A percentile compares a stretch with the other conserved stretches of the same genome.
phyloP scores from a whole-genome alignment of 35 echinoderm and acorn worm species.

The Anneissia japonica region DNA sequence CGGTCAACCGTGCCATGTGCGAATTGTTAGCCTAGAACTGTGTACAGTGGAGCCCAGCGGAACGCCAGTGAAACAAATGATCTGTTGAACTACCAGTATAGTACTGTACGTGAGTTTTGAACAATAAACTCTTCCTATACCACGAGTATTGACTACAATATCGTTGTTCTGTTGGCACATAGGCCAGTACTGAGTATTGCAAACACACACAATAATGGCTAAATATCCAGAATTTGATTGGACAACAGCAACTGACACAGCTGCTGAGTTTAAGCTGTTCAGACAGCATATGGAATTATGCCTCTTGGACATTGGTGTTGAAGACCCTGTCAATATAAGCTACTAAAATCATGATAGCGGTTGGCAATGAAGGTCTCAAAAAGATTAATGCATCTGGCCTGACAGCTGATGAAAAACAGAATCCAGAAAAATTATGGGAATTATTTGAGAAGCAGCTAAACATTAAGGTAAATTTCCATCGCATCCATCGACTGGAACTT shows the following conservation, averaged over 20 bases:
- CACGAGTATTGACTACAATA: no score
- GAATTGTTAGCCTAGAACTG: no score
- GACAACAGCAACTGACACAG: background rate
- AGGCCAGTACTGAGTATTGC: no score
- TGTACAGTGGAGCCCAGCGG: no score
- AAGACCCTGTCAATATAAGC: slow-evolving; percentile 13
- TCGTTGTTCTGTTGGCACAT: no score
- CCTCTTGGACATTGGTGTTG: slow-evolving; percentile 32
- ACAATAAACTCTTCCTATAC: no score
- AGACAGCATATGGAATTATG: slow-evolving; percentile 48
- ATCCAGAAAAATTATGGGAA: slow-evolving; percentile 28
- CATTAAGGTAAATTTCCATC: slow-evolving; percentile 21
- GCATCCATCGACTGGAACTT: slow-evolving; percentile 39
- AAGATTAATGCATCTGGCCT: slow-evolving; percentile 36
- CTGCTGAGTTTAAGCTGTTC: slow-evolving; percentile 49
- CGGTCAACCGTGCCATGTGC: no score
- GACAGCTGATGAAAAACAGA: slow-evolving; percentile 3
- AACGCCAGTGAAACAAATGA: no score
- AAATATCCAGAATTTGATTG: no score
- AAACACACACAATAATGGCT: no score
- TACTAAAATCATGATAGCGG: slow-evolving; percentile 47
- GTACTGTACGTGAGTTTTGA: no score
- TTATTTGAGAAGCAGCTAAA: slow-evolving; percentile 22
- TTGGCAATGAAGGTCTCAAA: slow-evolving; percentile 39
- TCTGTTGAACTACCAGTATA: no score